Percentiles rank a stretch among this genome's conserved stretches.
These are phyloP conservation scores for Drosophila malerkotliana DNA, from an alignment of 1,140 invertebrate genomes.

Conservation along the genomic window DNA sequence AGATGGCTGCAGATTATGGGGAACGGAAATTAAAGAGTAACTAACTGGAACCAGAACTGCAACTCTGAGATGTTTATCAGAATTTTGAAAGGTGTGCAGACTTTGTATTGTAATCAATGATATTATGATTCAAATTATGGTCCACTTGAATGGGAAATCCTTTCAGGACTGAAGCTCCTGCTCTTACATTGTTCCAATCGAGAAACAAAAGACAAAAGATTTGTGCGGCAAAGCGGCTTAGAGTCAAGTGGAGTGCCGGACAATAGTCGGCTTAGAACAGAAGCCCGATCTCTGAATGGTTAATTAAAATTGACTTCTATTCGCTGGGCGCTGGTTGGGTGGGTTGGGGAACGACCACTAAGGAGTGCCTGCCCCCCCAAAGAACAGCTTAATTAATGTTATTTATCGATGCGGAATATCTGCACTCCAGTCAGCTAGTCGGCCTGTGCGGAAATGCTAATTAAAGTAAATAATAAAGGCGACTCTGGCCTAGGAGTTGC, in stretches of 20 bases:
- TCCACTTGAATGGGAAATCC: neutral
- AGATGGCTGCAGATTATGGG: neutral
- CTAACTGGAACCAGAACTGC: neutral
- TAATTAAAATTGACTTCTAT: constrained; percentile 64
- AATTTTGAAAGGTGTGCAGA: neutral
- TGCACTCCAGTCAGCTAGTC: constrained; percentile 39
- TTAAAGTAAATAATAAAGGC: constrained; percentile 77
- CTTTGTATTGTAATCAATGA: too few species aligned
- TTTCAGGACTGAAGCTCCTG: constrained; percentile 9
- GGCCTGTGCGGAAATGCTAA: constrained; percentile 72
- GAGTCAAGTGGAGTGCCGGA: constrained; percentile 13
- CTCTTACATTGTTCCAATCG: constrained; percentile 31
- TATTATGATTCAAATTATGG: neutral
- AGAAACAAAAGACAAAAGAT: constrained; percentile 21
- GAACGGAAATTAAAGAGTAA: neutral
- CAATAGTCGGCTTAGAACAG: constrained; percentile 25
- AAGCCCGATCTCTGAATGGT: constrained; percentile 21
- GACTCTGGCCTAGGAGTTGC: constrained; percentile 31
- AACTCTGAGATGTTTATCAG: neutral
- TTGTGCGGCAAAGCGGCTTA: constrained; percentile 38
- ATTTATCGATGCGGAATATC: constrained; percentile 80
- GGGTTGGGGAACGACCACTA: neutral
- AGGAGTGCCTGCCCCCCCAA: constrained; percentile 54
- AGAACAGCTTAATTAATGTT: constrained; percentile 80
- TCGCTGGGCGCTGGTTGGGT: constrained; percentile 15